Base-by-base conservation (phyloP, 2,113 vertebrate genomes). In the Syngnathus scovelli region DNA sequence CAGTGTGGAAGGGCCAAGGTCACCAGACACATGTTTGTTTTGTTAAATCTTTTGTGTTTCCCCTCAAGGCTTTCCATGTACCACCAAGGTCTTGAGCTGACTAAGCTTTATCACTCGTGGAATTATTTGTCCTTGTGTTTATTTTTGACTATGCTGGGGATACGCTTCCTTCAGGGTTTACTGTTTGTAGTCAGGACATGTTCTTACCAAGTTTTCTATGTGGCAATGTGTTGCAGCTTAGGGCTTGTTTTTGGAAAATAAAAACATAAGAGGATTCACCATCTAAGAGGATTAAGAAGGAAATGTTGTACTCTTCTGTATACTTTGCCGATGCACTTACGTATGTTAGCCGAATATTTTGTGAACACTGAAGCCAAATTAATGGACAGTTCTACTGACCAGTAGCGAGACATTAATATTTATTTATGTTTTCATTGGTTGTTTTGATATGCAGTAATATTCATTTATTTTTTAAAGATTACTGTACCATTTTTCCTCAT, bases 51-150 rank as follows among this genome's bases (percentile, higher is more conserved):
- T 27, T 51, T 65, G 6, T 49, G 51, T 68, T 56, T 66, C 18
- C 39, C 64, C 39, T 69, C 52, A 58, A 41, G 39, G 61, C 18
- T 61, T 59, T 4, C 12, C 43, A 7, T 54, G 44, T 10, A 55
- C 15, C 2, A 16, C 5, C 18, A 19, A 4, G 48, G 37, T 52
- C 12, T n/a, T 56, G 2, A 69, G 71, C 64, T 70, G 58, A 75
- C 66, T 44, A 44, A 76, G 67, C 64, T 36, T 19, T 21, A 12
- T 16, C 21, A 16, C 19, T 23, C 23, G n/a, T 8, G 33, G 7
- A 51, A 21, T n/a, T 21, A 21, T n/a, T 41, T 19, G 38, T 12
- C 59, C 37, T 61, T 60, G 36, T 38, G 58, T 60, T 38, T 61
- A 10, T 41, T 12, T 41, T 11, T 12, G 52, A 54, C 21, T 4